Evolutionary conservation across 2,113 vertebrate species (phyloP), one percentile per base, ranked within the genome.

Genomic region (Struthidea cinerea): DNA sequence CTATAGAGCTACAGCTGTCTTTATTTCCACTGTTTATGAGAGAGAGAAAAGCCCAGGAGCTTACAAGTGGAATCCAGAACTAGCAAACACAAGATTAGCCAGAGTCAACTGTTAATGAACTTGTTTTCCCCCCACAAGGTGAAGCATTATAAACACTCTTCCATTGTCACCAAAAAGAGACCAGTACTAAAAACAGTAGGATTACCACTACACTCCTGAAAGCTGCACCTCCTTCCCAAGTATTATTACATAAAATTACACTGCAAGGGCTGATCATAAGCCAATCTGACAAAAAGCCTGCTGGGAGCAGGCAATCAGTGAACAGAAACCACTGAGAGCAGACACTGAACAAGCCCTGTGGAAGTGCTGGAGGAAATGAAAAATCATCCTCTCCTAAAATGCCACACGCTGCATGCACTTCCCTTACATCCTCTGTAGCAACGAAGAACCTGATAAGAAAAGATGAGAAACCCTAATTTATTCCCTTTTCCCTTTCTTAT

Each of bases 201-300:
- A 94, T 94, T 93, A 96, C 57, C 52, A 59, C 61, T 30, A 26
- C 35, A 24, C 39, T 59, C 61, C 70, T 70, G 23, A 86, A 90
- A 46, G 61, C 92, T 69, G 44, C 7, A 39, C 41, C 76, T 91
- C 64, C 74, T 84, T 71, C 67, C 75, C 65, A 42, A 89, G 81
- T 42, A 44, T 33, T 68, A 47, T 63, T 73, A 86, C 56, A 90
- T 73, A 77, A 95, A 94, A 92, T 95, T 63, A 96, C 26, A 41
- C 33, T 75, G n/a, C 8, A 82, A 94, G 50, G 37, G 71, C 80
- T 64, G 28, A 76, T 94, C 71, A 59, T 59, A 88, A 93, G 76
- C 61, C 82, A 90, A 82, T 90, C 84, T 91, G 94, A 89, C 91
- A 92, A 90, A 93, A 89, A 68, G 46, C 84, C 87, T 89, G 90